These are phyloP conservation scores for Podarcis muralis DNA, from an alignment of 2,113 vertebrate species.

Conservation along the genomic window DNA sequence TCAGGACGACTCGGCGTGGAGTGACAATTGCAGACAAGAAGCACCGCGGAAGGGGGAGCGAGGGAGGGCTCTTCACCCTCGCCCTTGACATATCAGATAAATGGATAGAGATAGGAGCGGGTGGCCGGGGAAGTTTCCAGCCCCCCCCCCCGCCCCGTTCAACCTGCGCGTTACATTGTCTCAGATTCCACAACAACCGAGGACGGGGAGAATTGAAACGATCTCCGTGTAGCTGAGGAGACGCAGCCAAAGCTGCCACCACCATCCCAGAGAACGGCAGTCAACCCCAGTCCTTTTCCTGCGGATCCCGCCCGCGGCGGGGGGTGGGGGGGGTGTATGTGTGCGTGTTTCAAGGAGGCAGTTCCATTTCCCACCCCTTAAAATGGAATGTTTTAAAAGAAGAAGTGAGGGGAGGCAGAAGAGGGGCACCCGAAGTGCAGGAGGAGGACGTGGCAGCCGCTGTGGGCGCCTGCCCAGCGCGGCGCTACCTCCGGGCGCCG, in stretches of 20 bases:
- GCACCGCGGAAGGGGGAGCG: not conserved
- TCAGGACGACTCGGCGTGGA: not conserved
- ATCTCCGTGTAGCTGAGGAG: not conserved
- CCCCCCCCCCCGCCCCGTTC: not conserved
- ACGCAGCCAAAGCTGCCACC: not conserved
- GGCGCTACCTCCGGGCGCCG: not conserved
- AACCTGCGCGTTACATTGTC: constrained; percentile 9
- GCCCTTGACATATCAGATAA: not conserved
- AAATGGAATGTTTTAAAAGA: not conserved
- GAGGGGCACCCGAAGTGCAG: not conserved
- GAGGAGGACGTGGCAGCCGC: constrained; percentile 17
- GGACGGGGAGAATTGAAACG: not conserved
- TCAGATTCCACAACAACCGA: not conserved
- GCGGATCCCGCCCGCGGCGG: not conserved
- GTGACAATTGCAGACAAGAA: not conserved
- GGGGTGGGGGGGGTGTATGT: not conserved
- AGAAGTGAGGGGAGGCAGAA: not conserved
- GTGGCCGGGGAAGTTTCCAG: constrained; percentile 23
- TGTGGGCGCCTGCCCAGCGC: not conserved
- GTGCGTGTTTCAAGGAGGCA: not conserved
- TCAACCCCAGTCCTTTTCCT: not conserved
- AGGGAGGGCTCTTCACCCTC: not conserved
- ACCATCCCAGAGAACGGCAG: not conserved
- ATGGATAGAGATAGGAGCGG: not conserved
- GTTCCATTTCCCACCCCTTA: not conserved